These are phyloP conservation scores for Umimayanthus kanabou DNA, from an alignment of 92 coral and sea anemone species.

Conservation along the genomic window DNA sequence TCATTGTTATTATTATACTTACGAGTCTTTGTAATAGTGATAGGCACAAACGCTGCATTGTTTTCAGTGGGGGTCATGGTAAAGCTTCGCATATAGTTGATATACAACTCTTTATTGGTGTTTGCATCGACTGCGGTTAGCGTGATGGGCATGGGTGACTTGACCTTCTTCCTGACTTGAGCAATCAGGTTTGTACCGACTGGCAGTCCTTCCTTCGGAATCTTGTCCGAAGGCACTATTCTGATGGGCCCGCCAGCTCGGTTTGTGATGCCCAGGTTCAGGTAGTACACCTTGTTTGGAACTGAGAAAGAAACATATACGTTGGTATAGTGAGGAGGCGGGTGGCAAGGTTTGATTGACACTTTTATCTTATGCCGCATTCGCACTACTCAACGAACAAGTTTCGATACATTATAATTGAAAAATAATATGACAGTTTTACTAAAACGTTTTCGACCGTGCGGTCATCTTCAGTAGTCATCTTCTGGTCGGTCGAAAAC, in stretches of 20 bases:
- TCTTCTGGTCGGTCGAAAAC: too few relatives aligned
- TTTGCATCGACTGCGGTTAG: slow-evolving; percentile 57
- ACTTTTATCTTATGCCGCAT: too few relatives aligned
- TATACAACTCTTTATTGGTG: slow-evolving; percentile 54
- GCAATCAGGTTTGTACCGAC: slow-evolving; percentile 65
- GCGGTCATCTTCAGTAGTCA: too few relatives aligned
- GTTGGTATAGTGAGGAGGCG: background rate
- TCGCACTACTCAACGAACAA: too few relatives aligned
- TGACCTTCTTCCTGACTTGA: slow-evolving; percentile 67
- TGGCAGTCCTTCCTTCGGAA: slow-evolving; percentile 66
- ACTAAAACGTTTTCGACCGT: too few relatives aligned
- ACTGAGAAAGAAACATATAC: slow-evolving; percentile 44
- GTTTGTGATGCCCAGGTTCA: slow-evolving; percentile 75
- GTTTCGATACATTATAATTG: too few relatives aligned
- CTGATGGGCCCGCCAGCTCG: slow-evolving; percentile 60
- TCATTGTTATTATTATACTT: slow-evolving; percentile 20
- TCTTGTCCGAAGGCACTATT: slow-evolving; percentile 55
- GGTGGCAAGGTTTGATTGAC: too few relatives aligned
- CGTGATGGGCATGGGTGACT: slow-evolving; percentile 61
- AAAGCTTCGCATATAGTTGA: slow-evolving; percentile 61
- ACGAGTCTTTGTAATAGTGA: slow-evolving; percentile 68
- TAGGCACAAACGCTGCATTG: slow-evolving; percentile 47
- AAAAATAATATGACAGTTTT: too few relatives aligned
- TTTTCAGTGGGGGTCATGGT: slow-evolving; percentile 64
- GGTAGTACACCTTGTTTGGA: slow-evolving; percentile 56